phyloP scores from a whole-genome alignment of 2,797 vertebrate species.

The Aulostomus chinensis region DNA sequence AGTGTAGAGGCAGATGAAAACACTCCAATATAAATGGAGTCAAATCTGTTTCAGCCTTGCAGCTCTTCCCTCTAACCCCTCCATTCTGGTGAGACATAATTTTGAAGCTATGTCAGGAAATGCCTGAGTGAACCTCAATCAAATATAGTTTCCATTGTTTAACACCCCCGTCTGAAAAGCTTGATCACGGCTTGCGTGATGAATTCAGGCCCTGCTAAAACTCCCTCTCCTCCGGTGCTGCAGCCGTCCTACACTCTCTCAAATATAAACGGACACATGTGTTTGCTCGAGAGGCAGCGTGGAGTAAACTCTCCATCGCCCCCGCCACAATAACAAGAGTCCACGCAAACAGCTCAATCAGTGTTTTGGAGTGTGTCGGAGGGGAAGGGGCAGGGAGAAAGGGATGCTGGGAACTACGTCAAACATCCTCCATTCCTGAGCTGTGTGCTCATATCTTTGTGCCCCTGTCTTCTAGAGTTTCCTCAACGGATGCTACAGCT shows the following conservation, averaged over 20 bases:
- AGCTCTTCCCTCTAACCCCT: constrained; percentile 31
- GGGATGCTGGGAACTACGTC: constrained; percentile 76
- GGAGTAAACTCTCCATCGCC: constrained; percentile 32
- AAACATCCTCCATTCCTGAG: constrained; percentile 87
- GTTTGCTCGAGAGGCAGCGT: not conserved
- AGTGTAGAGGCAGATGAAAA: constrained; percentile 6
- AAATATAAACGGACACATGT: no score
- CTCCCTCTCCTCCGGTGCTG: constrained; percentile 28
- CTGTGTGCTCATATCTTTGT: constrained; percentile 78
- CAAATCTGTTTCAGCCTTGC: constrained; percentile 14
- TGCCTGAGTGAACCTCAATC: constrained; percentile 62
- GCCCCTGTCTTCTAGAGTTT: constrained; percentile 77
- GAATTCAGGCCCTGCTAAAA: constrained; percentile 12
- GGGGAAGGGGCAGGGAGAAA: constrained; percentile 58
- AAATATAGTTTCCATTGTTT: constrained; percentile 64
- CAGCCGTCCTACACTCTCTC: no score
- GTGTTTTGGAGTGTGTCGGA: constrained; percentile 56
- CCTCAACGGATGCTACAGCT: constrained; percentile 70
- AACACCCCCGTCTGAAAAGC: constrained; percentile 23
- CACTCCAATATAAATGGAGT: not conserved
- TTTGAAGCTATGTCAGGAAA: constrained; percentile 62
- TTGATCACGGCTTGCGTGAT: constrained; percentile 13
- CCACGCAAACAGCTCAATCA: constrained; percentile 70
- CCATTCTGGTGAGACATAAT: constrained; percentile 37
- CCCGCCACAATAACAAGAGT: constrained; percentile 75